phyloP scores from a whole-genome alignment of 1,140 invertebrate genomes.

The Batillaria attramentaria region DNA sequence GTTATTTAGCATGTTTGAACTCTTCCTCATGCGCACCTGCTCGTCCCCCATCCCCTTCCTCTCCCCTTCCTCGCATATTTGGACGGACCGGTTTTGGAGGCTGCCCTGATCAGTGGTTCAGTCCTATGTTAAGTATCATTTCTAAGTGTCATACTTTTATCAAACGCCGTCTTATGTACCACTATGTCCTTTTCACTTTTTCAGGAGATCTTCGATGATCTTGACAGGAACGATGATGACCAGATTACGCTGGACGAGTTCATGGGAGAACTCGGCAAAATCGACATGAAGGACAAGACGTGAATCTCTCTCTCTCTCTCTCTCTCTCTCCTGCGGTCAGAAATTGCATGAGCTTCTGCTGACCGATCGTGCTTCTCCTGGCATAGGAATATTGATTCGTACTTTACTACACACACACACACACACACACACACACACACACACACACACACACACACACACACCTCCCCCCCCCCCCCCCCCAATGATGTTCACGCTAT shows the following conservation, averaged over 20 bases:
- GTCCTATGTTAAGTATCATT: background rate
- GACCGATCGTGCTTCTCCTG: too few species aligned
- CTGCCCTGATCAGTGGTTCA: background rate
- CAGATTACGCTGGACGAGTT: slow-evolving; percentile 23
- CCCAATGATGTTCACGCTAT: too few species aligned
- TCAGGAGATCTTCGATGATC: background rate
- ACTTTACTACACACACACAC: too few species aligned
- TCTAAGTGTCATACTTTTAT: background rate
- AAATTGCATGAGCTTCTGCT: background rate
- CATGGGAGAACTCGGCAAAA: background rate
- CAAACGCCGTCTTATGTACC: background rate
- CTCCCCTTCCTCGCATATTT: too few species aligned
- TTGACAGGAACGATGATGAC: slow-evolving; percentile 25
- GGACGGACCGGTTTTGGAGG: too few species aligned
- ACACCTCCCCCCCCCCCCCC: too few species aligned
- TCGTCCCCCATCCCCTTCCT: too few species aligned
- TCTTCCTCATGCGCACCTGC: too few species aligned
- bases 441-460: too few species aligned
- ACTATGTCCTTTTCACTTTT: background rate
- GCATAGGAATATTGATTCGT: too few species aligned
- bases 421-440: too few species aligned
- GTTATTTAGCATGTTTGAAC: too few species aligned
- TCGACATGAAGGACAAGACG: background rate
- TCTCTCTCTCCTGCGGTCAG: background rate
- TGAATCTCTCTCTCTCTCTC: background rate